Evolutionary conservation across 2,113 vertebrate genomes (phyloP).

Genomic region (Balaeniceps rex): DNA sequence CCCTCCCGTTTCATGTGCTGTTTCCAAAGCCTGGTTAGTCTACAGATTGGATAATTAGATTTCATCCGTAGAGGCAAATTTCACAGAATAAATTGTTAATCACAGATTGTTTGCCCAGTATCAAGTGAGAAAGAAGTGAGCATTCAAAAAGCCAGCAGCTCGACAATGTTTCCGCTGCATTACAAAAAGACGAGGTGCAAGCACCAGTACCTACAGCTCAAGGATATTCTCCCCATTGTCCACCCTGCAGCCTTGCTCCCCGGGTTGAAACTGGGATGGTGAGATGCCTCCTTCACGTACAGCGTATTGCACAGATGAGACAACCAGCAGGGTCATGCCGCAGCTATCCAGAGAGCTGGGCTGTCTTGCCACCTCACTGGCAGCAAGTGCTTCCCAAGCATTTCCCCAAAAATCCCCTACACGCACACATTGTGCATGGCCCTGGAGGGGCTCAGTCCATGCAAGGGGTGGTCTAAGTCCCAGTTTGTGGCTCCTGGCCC

Average conservation of each 20-base stretch:
- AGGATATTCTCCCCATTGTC: neutral
- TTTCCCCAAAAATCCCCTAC: neutral
- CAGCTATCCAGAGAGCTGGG: neutral
- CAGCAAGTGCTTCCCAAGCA: neutral
- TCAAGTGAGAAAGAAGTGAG: neutral
- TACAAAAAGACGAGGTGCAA: fast-evolving
- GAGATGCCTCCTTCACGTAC: fast-evolving
- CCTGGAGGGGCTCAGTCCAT: neutral
- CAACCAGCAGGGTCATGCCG: fast-evolving
- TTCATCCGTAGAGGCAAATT: neutral
- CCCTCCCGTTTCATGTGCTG: neutral
- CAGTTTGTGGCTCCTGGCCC: neutral
- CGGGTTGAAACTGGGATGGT: fast-evolving
- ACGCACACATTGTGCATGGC: neutral
- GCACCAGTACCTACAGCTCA: neutral
- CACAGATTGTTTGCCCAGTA: neutral
- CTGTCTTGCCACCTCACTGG: neutral
- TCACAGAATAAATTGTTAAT: neutral
- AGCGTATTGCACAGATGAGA: fast-evolving
- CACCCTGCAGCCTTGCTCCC: neutral
- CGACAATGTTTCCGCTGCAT: fast-evolving
- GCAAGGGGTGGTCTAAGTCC: fast-evolving
- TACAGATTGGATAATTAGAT: neutral
- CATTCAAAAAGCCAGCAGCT: neutral
- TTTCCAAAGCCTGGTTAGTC: neutral